These are phyloP conservation scores for Drosophila acutilabella DNA, from an alignment of 2,888 invertebrate species.

Conservation along the genomic window DNA sequence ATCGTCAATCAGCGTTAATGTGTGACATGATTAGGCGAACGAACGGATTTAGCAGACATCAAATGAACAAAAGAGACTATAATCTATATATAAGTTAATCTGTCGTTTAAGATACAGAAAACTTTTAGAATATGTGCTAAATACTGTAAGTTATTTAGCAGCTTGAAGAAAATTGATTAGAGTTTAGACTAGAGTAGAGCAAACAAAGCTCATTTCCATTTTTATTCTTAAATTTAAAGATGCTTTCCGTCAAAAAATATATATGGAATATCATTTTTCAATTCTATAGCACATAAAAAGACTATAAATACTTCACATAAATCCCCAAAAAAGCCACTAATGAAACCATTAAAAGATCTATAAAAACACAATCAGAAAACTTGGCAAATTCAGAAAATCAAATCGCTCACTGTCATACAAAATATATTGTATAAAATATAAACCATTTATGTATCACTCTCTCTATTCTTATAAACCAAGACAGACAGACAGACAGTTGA, in stretches of 20 bases:
- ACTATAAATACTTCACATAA: background rate
- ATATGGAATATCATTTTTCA: too few relatives aligned
- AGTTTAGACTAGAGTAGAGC: too few relatives aligned
- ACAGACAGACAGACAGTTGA: conserved; percentile 15
- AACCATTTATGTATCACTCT: background rate
- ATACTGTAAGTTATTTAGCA: too few relatives aligned
- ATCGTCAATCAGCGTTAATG: conserved; percentile 75
- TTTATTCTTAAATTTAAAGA: too few relatives aligned
- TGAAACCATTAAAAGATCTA: background rate
- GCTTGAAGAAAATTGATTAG: too few relatives aligned
- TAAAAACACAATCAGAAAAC: conserved; percentile 12
- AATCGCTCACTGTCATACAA: conserved; percentile 1
- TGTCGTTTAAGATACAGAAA: background rate
- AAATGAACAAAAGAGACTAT: conserved; percentile 4
- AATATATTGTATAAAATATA: conserved; percentile 1
- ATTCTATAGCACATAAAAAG: too few relatives aligned
- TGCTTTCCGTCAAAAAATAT: too few relatives aligned
- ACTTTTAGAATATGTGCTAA: conserved; percentile 2
- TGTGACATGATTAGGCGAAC: conserved; percentile 36
- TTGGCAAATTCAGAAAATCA: background rate
- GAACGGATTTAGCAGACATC: conserved; percentile 23
- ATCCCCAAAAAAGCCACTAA: background rate
- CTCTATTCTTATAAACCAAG: background rate
- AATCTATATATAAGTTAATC: background rate
- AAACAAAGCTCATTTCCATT: too few relatives aligned